phyloP scores from a whole-genome alignment of 2,113 vertebrate species.

The Mus pahari region DNA sequence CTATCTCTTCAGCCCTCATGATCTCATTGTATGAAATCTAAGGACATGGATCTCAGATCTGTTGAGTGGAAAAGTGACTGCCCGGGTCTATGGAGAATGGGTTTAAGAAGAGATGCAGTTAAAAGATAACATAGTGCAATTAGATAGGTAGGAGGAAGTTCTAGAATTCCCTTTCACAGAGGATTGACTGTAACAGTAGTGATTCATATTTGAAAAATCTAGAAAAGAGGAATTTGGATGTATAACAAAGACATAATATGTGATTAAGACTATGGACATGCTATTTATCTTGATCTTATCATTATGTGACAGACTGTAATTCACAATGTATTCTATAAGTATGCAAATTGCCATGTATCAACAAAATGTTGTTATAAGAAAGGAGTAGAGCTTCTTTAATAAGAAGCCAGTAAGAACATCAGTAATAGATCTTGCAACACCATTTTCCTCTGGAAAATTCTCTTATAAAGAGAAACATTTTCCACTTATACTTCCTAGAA shows the following conservation, averaged over 20 bases:
- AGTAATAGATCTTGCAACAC: not conserved
- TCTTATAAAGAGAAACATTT: slow-evolving; percentile 36
- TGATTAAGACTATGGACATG: not conserved
- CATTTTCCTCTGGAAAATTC: slow-evolving; percentile 51
- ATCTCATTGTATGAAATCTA: not conserved
- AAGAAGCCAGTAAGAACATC: not conserved
- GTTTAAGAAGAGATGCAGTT: not conserved
- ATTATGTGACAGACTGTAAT: not conserved
- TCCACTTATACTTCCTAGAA: not conserved
- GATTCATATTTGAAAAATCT: not conserved
- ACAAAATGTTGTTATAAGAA: not conserved
- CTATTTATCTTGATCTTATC: not conserved
- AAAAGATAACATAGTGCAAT: not conserved
- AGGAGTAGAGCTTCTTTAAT: not conserved
- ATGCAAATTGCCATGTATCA: not conserved
- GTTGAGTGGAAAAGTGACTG: not conserved
- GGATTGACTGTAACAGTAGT: not conserved
- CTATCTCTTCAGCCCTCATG: not conserved
- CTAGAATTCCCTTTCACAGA: not conserved
- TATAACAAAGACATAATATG: not conserved
- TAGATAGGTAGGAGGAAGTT: not conserved
- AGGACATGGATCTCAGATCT: not conserved
- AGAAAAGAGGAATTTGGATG: not conserved
- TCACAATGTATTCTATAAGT: not conserved
- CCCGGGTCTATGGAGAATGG: not conserved